Percentiles rank a stretch among this genome's conserved stretches.
phyloP scores from a whole-genome alignment of 2,888 invertebrate species.

The Athalia cordata region DNA sequence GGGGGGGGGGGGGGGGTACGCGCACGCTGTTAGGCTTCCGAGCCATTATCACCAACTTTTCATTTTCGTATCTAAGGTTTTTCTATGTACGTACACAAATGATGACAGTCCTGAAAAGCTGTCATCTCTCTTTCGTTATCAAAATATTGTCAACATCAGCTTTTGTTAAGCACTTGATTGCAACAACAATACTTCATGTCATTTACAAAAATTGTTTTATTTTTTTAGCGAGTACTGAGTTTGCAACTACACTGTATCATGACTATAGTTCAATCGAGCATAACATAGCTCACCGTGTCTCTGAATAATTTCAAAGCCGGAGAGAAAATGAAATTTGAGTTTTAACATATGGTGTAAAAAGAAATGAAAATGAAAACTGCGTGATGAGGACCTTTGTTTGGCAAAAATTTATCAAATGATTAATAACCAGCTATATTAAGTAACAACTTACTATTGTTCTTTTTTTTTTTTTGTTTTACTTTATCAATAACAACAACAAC shows the following conservation, averaged over 20 bases:
- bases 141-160: too few species aligned
- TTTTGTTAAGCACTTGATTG: too few species aligned
- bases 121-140: constrained; percentile 30
- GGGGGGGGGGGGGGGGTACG: constrained; percentile 30
- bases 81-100: constrained; percentile 15
- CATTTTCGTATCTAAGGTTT: constrained; percentile 31
- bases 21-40: constrained; percentile 43
- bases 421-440: constrained; percentile 63
- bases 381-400: constrained; percentile 53
- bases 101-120: constrained; percentile 6
- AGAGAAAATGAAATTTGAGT: too few species aligned
- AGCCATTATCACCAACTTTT: constrained; percentile 35
- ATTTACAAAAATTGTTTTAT: too few species aligned
- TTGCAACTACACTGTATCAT: too few species aligned
- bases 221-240: too few species aligned
- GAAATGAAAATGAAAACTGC: constrained; percentile 10
- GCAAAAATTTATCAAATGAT: constrained; percentile 57
- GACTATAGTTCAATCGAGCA: neutral
- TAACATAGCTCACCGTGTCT: too few species aligned
- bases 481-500: constrained; percentile 54
- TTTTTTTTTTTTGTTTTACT: neutral
- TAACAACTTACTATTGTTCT: constrained; percentile 63
- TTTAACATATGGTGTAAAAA: neutral
- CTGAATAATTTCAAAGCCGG: too few species aligned
- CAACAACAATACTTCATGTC: too few species aligned